These are phyloP conservation scores for Scotopteryx bipunctaria DNA, from an alignment of 2,888 invertebrate species.

Conservation along the genomic window DNA sequence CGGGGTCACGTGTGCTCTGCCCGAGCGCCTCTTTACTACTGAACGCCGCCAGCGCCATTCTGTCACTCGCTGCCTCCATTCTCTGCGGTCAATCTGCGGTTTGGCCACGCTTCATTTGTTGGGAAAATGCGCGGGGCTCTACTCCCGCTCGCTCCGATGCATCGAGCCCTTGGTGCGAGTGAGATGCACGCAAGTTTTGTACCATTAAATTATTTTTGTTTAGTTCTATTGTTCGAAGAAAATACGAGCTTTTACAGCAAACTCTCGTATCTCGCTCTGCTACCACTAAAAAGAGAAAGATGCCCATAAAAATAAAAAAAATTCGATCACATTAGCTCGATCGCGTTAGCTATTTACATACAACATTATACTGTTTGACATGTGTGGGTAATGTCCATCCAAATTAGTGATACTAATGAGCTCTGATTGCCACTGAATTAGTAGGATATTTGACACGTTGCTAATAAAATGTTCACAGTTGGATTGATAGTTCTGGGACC, in stretches of 20 bases:
- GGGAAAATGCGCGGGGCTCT: slow-evolving; percentile 74
- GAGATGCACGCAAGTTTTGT: slow-evolving; percentile 73
- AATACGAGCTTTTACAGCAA: slow-evolving; percentile 77
- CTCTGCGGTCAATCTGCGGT: slow-evolving; percentile 84
- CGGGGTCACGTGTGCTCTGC: slow-evolving; percentile 63
- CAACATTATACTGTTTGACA: slow-evolving; percentile 35
- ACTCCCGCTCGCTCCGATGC: slow-evolving; percentile 58
- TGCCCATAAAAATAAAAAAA: background rate
- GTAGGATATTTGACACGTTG: slow-evolving; percentile 44
- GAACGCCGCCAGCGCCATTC: slow-evolving; percentile 73
- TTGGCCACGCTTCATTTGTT: slow-evolving; percentile 83
- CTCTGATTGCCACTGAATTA: slow-evolving; percentile 47
- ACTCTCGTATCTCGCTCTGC: slow-evolving; percentile 52
- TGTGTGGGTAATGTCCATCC: slow-evolving; percentile 40
- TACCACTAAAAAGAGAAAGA: background rate
- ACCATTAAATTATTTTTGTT: slow-evolving; percentile 77
- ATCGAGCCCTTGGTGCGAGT: slow-evolving; percentile 46
- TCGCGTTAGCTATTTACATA: slow-evolving; percentile 32
- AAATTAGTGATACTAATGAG: slow-evolving; percentile 54
- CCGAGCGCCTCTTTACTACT: slow-evolving; percentile 76
- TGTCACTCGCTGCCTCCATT: slow-evolving; percentile 83
- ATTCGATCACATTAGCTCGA: background rate
- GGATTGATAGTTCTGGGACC: too few relatives aligned
- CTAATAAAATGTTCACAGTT: slow-evolving; percentile 35
- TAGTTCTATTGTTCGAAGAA: slow-evolving; percentile 76